Percentiles rank a stretch among this genome's conserved stretches.
These are phyloP conservation scores for Mesorhabditis spiculigera DNA, from an alignment of 2,888 invertebrate species.

Conservation along the genomic window DNA sequence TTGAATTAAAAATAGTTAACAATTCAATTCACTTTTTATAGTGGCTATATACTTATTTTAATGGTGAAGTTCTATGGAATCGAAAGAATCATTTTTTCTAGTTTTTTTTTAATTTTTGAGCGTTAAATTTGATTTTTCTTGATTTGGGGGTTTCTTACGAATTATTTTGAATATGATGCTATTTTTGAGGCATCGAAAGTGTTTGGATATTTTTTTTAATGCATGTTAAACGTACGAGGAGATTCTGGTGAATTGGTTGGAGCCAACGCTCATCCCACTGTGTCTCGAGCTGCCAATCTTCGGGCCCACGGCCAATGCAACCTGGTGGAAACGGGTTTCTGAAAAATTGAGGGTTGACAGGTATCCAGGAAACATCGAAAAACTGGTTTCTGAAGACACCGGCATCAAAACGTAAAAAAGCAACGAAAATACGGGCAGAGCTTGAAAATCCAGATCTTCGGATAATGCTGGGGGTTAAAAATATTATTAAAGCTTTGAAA, in stretches of 20 bases:
- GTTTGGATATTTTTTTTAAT: background rate
- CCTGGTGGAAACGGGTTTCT: background rate
- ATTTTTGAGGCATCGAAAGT: background rate
- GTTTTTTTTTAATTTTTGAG: background rate
- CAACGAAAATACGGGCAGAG: background rate
- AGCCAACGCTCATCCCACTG: conserved; percentile 5
- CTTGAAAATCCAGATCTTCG: background rate
- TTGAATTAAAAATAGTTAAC: no score
- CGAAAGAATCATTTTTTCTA: background rate
- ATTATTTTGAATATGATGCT: background rate
- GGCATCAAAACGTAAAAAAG: background rate
- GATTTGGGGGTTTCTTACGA: background rate
- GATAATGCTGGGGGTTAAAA: background rate
- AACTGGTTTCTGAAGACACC: no score
- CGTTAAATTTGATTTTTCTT: background rate
- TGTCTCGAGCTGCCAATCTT: conserved; percentile 1
- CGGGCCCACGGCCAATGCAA: background rate
- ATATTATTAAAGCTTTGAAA: background rate
- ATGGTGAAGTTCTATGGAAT: no score
- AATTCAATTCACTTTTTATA: no score
- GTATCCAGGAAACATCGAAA: background rate
- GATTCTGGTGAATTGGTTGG: background rate
- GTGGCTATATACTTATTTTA: no score
- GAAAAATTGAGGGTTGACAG: background rate
- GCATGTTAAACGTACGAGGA: background rate